These are phyloP conservation scores for Sarcophilus harrisii DNA, from an alignment of 2,797 vertebrate genomes.

Conservation along the genomic window DNA sequence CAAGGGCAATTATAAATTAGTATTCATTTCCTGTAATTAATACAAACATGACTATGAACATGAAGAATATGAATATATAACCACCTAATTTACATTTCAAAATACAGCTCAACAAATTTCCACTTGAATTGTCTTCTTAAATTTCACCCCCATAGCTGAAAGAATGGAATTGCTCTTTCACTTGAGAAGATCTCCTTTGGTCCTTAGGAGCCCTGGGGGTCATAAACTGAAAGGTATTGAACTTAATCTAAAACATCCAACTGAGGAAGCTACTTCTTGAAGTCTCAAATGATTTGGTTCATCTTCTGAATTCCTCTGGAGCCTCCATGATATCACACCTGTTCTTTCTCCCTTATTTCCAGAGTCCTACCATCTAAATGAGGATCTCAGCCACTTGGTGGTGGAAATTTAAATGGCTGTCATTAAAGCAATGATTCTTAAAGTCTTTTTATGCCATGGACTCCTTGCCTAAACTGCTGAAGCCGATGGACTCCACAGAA, in stretches of 20 bases:
- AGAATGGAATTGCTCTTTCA: conserved; percentile 61
- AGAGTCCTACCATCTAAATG: neutral
- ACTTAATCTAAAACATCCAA: neutral
- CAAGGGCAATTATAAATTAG: conserved; percentile 87
- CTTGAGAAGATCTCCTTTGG: conserved; percentile 59
- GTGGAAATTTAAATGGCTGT: neutral
- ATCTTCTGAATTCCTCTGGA: neutral
- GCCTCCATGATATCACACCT: neutral
- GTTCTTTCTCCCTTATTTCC: conserved; percentile 26
- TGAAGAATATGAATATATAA: conserved; percentile 85
- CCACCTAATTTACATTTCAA: conserved; percentile 87
- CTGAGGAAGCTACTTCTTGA: neutral
- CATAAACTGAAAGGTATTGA: conserved; percentile 5
- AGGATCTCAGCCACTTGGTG: conserved; percentile 25
- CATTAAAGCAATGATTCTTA: neutral
- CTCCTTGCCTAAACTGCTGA: neutral
- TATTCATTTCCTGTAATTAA: conserved; percentile 90
- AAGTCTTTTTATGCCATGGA: neutral
- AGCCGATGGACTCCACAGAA: neutral
- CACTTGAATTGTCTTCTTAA: conserved; percentile 83
- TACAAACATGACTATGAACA: conserved; percentile 87
- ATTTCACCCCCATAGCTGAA: conserved; percentile 58
- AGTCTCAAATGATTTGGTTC: neutral
- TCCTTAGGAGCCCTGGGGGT: neutral
- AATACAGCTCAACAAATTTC: conserved; percentile 83